Percentiles rank a stretch among this genome's conserved stretches.
Conservation (phyloP, 2,113 vertebrate genomes). For the Podarcis raffonei region DNA sequence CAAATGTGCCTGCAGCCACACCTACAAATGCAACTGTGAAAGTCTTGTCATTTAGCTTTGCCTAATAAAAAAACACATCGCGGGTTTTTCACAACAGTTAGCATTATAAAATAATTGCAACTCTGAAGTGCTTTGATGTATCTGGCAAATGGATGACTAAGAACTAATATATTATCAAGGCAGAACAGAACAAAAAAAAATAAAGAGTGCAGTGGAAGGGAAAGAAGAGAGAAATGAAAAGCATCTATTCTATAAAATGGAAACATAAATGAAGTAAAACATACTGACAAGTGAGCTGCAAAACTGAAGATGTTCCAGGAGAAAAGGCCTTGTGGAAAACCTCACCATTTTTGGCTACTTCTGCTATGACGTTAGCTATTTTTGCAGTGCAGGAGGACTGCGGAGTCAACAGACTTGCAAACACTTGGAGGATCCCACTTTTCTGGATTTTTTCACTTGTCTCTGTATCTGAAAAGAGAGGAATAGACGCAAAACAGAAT, state of each 20-base stretch:
- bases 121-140: conserved; percentile 17
- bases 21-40: neutral
- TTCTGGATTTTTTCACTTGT: conserved; percentile 94
- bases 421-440: conserved; percentile 87
- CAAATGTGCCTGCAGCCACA: neutral
- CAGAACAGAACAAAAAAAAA: conserved; percentile 38
- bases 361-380: conserved; percentile 98
- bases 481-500: conserved; percentile 43
- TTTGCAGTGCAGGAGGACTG: conserved; percentile 91
- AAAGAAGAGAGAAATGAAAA: conserved; percentile 55
- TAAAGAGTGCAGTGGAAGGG: conserved; percentile 31
- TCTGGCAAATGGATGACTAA: conserved; percentile 34
- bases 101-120: conserved; percentile 8
- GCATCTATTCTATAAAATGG: conserved; percentile 75
- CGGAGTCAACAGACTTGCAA: conserved; percentile 84
- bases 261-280: conserved; percentile 82
- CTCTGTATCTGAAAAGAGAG: conserved; percentile 85
- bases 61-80: neutral
- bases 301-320: conserved; percentile 83
- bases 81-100: conserved; percentile 23
- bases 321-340: conserved; percentile 80
- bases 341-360: conserved; percentile 99
- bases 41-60: neutral
- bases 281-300: conserved; percentile 82
- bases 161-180: conserved; percentile 53